A percentile compares a stretch with the other conserved stretches of the same genome.
These are phyloP conservation scores for Reinhardtius hippoglossoides DNA, from an alignment of 2,113 vertebrate genomes.

Conservation along the genomic window DNA sequence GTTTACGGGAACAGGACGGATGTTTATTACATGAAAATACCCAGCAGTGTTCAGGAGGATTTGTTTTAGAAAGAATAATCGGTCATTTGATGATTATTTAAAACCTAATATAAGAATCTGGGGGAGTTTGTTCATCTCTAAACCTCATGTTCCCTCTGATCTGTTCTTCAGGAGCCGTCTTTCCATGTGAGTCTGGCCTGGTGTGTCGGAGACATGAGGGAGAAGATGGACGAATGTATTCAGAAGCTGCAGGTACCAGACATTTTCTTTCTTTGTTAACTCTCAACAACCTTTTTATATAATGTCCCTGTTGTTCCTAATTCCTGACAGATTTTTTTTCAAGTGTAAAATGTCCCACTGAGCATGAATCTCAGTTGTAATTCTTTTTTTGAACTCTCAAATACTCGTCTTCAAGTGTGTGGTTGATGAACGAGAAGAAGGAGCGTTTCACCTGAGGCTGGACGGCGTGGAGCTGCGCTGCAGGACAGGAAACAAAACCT, in stretches of 20 bases:
- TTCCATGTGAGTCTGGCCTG: constrained; percentile 97
- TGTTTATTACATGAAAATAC: neutral
- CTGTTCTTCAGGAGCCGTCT: constrained; percentile 85
- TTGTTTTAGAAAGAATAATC: neutral
- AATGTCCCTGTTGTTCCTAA: neutral
- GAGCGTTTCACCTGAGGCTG: constrained; percentile 79
- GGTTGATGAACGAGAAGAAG: constrained; percentile 88
- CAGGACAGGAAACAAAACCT: constrained; percentile 93
- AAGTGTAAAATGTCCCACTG: no score
- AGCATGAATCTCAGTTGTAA: no score
- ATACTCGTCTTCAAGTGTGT: constrained; percentile 45
- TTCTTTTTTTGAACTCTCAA: neutral
- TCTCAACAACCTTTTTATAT: neutral
- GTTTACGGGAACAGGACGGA: neutral
- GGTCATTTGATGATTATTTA: neutral
- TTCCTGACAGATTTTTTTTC: no score
- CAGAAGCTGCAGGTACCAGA: constrained; percentile 88
- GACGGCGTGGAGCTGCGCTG: constrained; percentile 86
- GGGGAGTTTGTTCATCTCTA: neutral
- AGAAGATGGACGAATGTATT: constrained; percentile 80
- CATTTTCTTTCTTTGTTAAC: neutral
- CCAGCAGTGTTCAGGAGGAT: neutral
- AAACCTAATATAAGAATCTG: neutral
- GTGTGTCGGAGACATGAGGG: constrained; percentile 88
- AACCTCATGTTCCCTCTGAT: neutral